Base-by-base conservation (phyloP, 2,797 vertebrate genomes). In the Erithacus rubecula region DNA sequence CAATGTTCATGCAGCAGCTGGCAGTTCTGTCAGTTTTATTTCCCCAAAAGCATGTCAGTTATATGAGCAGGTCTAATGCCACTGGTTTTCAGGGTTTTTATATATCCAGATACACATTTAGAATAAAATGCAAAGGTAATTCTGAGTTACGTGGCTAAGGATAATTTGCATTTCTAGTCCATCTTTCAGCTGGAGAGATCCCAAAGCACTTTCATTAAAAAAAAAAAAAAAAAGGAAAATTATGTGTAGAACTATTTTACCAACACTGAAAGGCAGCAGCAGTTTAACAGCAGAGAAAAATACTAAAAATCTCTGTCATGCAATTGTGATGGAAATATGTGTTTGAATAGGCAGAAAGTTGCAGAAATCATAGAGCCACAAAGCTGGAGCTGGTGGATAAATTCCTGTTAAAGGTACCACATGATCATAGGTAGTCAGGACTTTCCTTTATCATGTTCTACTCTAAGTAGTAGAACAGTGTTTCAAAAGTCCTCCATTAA, bases 161-260 rank as follows among this genome's bases (percentile, higher is more conserved):
- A 34, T 87, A 77, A 89, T 92, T 95, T 91, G 36, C 51, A 71
- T 89, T 87, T 94, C 59, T 69, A 58, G 83, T 71, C 46, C 27
- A 23, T 71, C 46, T 77, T 87, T 81, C 68, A 89, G 29, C 64
- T 62, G 71, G 36, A 78, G 58, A 84, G 30, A 77, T 83, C 64
- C 13, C 72, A 91, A 89, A 89, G 55, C 51, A 69, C 20, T 81
- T 92, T 43, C 47, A 39, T 62, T 62, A 9, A 13, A 44, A 82
- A 82, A 36, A 9, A 13, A 44, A 82, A 82, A 36, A 41, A 41
- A 71, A 36, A 37, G 12, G 27, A 76, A 77, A 70, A 72, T 36
- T 30, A 8, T 30, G 10, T 7, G 10, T 62, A 69, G 52, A 87
- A 81, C 32, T 64, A 7, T 71, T 94, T 93, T 53, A 65, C 21